phyloP scores from a whole-genome alignment of 2,888 invertebrate species.

The Tetrapedia diversipes region DNA sequence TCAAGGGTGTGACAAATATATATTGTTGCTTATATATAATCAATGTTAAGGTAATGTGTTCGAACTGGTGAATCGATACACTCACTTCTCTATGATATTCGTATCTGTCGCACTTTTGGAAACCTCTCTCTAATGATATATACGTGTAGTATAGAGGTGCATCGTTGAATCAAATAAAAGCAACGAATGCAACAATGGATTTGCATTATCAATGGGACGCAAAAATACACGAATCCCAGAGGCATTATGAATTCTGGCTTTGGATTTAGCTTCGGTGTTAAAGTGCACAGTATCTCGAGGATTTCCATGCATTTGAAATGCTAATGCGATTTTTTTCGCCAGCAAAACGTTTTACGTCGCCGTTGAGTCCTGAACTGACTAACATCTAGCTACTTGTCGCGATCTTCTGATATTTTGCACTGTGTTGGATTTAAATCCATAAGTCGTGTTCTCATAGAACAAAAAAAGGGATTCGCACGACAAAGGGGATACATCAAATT shows the following conservation, averaged over 20 bases:
- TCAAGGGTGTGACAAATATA: neutral
- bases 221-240: conserved; percentile 15
- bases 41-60: neutral
- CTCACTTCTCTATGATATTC: neutral
- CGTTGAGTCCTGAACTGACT: no score
- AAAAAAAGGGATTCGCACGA: neutral
- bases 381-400: conserved; percentile 2
- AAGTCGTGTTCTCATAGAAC: no score
- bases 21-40: no score
- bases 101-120: conserved; percentile 4
- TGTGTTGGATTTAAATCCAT: neutral
- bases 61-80: neutral
- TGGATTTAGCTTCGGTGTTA: conserved; percentile 9
- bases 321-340: conserved; percentile 21
- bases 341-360: conserved; percentile 9
- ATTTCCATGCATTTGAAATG: conserved; percentile 40
- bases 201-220: conserved; percentile 33
- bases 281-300: neutral
- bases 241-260: conserved; percentile 14
- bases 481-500: neutral
- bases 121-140: neutral
- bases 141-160: neutral
- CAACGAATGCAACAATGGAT: conserved; percentile 31
- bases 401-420: neutral
- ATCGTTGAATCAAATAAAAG: conserved; percentile 30